These are phyloP conservation scores for Capreolus pygargus DNA, from an alignment of 2,113 vertebrate species.

Conservation along the genomic window DNA sequence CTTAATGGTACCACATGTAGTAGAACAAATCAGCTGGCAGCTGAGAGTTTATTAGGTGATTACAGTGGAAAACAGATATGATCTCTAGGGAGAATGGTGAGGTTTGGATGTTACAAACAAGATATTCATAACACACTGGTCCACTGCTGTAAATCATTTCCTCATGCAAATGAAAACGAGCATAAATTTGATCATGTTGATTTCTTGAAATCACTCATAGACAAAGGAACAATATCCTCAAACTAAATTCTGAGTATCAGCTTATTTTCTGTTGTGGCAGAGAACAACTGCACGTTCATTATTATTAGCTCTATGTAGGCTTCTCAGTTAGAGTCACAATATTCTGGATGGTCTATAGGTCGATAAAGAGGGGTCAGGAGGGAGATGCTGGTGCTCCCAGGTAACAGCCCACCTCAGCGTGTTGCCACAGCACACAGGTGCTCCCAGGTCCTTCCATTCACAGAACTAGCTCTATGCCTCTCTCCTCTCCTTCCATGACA, in stretches of 20 bases:
- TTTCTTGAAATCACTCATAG: not conserved
- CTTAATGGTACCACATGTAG: slow-evolving; percentile 50
- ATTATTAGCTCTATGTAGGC: not conserved
- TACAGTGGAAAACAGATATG: slow-evolving; percentile 72
- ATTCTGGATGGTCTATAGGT: not conserved
- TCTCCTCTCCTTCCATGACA: not conserved
- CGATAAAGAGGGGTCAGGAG: not conserved
- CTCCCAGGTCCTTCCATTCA: not conserved
- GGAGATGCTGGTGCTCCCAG: not conserved
- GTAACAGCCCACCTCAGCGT: not conserved
- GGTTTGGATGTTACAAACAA: slow-evolving; percentile 78
- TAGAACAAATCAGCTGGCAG: slow-evolving; percentile 57
- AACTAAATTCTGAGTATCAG: not conserved
- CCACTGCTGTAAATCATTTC: slow-evolving; percentile 26
- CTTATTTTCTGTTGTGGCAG: slow-evolving; percentile 34
- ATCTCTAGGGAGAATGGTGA: slow-evolving; percentile 73
- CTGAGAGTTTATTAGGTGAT: slow-evolving; percentile 64
- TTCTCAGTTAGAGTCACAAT: not conserved
- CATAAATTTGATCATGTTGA: not conserved
- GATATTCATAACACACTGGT: slow-evolving; percentile 71
- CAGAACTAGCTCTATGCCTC: not conserved
- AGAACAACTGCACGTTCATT: not conserved
- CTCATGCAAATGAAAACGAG: not conserved
- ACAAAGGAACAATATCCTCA: slow-evolving; percentile 10
- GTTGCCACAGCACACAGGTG: not conserved